Base-by-base conservation (phyloP, 2,113 vertebrate genomes). In the Pterocles gutturalis region DNA sequence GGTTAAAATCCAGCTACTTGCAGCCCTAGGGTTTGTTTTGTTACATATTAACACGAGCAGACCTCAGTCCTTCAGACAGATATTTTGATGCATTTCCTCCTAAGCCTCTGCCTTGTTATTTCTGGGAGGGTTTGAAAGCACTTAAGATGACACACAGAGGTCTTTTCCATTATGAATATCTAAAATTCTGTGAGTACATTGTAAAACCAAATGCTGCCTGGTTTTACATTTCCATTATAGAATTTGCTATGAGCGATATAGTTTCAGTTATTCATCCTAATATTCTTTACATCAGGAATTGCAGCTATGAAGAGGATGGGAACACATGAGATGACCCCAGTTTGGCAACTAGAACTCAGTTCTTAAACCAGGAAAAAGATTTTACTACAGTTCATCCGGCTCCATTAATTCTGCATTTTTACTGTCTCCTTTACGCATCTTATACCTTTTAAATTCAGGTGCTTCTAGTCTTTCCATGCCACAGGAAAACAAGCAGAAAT, bases 401-500 rank as follows among this genome's bases (percentile, higher is more conserved):
- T 86, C 79, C 33, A 9, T 43, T 70, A 58, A 70, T 38, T 7
- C 51, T 43, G 38, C 29, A 5, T 36, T 75, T 87, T 94, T 79
- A 70, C 88, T 57, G 0, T 55, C 67, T 86, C 51, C 26, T 76
- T 28, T 34, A 55, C 46, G 85, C 7, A 3, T 75, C 93, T 83
- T 46, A 34, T 14, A 87, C 55, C 54, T 93, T 94, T 73, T 48
- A 60, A 89, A 84, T 71, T 84, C 76, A 92, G 88, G 86, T 89
- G 48, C 88, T 95, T 62, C 69, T 48, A 90, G 88, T 71, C 79
- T 75, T 94, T 60, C 86, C 72, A 29, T 1, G 3, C 75, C 10
- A 11, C 80, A 87, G 69, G 76, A 90, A 75, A 95, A 89, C 76
- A 79, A 83, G 65, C 34, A 94, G 86, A 90, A 93, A 90, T 81